Evolutionary conservation across 2,797 vertebrate species (phyloP).

Genomic region (Kryptopterus vitreolus): DNA sequence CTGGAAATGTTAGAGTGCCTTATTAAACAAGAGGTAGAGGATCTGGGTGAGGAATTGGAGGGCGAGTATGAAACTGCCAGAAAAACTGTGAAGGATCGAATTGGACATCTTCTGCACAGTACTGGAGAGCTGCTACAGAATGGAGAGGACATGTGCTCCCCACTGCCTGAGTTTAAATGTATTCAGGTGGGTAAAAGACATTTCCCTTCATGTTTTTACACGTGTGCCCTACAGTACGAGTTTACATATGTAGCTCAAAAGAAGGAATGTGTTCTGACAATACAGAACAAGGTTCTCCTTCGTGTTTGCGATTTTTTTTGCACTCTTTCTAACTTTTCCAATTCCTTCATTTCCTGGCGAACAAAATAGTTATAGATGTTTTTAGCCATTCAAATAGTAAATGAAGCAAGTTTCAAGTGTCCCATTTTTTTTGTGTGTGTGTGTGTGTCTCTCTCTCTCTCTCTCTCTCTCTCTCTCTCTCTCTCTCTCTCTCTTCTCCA

Average conservation of each 20-base stretch:
- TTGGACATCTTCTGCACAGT: constrained; percentile 69
- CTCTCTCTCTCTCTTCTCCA: not conserved
- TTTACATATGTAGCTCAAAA: not conserved
- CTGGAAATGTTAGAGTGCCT: constrained; percentile 71
- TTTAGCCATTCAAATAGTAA: not conserved
- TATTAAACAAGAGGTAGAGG: constrained; percentile 71
- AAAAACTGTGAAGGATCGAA: constrained; percentile 63
- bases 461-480: not conserved
- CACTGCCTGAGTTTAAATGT: constrained; percentile 67
- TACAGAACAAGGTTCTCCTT: not conserved
- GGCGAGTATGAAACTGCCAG: constrained; percentile 69
- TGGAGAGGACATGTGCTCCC: constrained; percentile 54
- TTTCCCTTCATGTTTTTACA: not conserved
- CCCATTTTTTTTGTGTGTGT: too few relatives aligned
- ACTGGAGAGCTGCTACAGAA: constrained; percentile 66
- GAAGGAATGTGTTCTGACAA: not conserved
- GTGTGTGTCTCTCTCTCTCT: too few relatives aligned
- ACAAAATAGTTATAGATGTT: not conserved
- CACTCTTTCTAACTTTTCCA: not conserved
- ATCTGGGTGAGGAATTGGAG: constrained; percentile 68
- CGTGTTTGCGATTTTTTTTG: not conserved
- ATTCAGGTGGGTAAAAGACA: constrained; percentile 62
- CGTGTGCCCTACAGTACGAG: not conserved
- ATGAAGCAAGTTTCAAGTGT: not conserved
- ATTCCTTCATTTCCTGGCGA: not conserved